phyloP scores from a whole-genome alignment of 2,113 vertebrate genomes.

The Strigops habroptila region DNA sequence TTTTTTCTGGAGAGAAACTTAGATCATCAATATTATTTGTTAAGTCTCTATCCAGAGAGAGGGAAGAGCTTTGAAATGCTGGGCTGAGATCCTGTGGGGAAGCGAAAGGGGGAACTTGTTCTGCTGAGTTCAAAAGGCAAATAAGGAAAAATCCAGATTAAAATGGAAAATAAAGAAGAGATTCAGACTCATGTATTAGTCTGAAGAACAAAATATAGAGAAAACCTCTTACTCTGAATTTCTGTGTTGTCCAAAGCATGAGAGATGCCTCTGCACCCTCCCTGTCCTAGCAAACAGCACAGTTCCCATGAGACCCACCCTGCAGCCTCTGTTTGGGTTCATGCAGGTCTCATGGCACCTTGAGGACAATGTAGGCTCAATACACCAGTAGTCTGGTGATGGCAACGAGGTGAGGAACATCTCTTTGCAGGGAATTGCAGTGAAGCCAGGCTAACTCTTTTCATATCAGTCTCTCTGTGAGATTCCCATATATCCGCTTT shows the following conservation, averaged over 20 bases:
- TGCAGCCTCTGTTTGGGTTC: neutral
- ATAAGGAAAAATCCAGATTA: neutral
- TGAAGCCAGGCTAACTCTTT: neutral
- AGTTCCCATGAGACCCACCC: neutral
- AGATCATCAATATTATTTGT: neutral
- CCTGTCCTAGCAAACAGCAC: neutral
- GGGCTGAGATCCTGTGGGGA: neutral
- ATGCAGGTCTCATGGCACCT: neutral
- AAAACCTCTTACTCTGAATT: neutral
- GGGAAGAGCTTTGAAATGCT: neutral
- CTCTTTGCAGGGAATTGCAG: neutral
- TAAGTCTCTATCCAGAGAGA: neutral
- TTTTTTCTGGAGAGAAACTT: neutral
- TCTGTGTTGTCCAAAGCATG: neutral
- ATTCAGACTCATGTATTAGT: neutral
- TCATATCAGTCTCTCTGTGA: rapidly evolving
- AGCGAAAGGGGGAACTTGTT: neutral
- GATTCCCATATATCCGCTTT: rapidly evolving
- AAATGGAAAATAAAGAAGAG: neutral
- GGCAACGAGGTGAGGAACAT: neutral
- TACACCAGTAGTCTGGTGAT: neutral
- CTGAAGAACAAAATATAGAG: neutral
- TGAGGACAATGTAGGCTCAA: rapidly evolving
- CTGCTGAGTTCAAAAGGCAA: neutral
- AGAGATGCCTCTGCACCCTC: neutral